These are phyloP conservation scores for Drosophila nr. medialis DNA, from an alignment of 2,888 invertebrate species.

Conservation along the genomic window DNA sequence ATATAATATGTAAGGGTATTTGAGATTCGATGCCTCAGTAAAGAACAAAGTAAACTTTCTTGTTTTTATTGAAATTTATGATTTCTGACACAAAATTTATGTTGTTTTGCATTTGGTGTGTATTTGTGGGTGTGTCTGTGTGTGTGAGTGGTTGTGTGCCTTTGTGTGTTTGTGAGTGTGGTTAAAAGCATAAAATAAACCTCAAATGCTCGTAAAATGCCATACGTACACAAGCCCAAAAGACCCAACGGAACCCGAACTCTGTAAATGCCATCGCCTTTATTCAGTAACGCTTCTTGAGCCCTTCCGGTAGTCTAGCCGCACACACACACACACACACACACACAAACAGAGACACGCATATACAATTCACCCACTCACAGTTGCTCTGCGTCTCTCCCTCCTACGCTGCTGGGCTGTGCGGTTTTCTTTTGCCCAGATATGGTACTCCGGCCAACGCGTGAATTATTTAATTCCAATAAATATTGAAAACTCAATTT, in stretches of 20 bases:
- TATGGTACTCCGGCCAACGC: slow-evolving; percentile 35
- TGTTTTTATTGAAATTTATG: slow-evolving; percentile 76
- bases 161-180: slow-evolving; percentile 13
- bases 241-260: slow-evolving; percentile 25
- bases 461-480: slow-evolving; percentile 78
- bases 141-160: slow-evolving; percentile 8
- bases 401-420: slow-evolving; percentile 20
- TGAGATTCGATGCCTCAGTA: neutral
- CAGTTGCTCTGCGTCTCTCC: neutral
- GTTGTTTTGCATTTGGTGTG: slow-evolving; percentile 68
- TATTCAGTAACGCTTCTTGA: slow-evolving; percentile 48
- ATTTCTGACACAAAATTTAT: slow-evolving; percentile 76
- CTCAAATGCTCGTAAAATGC: slow-evolving; percentile 76
- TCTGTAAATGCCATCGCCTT: slow-evolving; percentile 24
- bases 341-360: neutral
- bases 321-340: slow-evolving; percentile 7
- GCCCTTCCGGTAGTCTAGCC: slow-evolving; percentile 65
- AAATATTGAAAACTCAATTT: slow-evolving; percentile 78
- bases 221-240: slow-evolving; percentile 42
- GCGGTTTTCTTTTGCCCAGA: slow-evolving; percentile 51
- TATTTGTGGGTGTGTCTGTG: slow-evolving; percentile 9
- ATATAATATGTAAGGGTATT: slow-evolving; percentile 9
- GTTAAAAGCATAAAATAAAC: slow-evolving; percentile 74
- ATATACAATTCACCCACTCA: neutral
- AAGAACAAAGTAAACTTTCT: slow-evolving; percentile 9